Evolutionary conservation across 2,797 vertebrate species (phyloP).

Genomic region (Periparus ater): DNA sequence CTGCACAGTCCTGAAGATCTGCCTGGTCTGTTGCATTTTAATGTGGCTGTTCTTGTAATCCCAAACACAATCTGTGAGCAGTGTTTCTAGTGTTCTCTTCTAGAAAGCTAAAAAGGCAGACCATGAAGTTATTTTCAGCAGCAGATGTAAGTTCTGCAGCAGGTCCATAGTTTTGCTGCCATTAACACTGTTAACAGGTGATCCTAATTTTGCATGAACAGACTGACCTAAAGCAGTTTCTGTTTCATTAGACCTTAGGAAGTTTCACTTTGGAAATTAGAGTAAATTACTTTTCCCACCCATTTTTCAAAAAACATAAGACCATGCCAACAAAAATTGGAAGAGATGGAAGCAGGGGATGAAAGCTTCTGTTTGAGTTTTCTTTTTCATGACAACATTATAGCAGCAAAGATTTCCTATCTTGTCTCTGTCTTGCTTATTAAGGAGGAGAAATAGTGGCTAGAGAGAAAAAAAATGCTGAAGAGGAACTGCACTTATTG

Average conservation of each 20-base stretch:
- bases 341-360: neutral
- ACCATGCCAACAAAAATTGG: neutral
- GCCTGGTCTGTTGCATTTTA: neutral
- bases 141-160: neutral
- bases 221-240: neutral
- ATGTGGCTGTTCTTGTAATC: neutral
- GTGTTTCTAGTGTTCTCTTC: neutral
- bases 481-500: neutral
- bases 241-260: neutral
- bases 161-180: neutral
- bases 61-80: neutral
- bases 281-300: neutral
- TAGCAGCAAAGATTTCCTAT: neutral
- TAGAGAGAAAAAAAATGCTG: neutral
- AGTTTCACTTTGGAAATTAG: neutral
- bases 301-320: neutral
- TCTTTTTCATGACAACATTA: neutral
- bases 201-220: neutral
- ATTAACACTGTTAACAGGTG: neutral
- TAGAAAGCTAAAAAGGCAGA: neutral
- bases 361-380: neutral
- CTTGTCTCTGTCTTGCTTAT: neutral
- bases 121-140: neutral
- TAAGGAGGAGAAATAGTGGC: neutral
- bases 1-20: neutral